Evolutionary conservation across 2,113 vertebrate genomes (phyloP), one percentile per base, ranked within the genome.

Genomic region (Oceanodroma tethys): DNA sequence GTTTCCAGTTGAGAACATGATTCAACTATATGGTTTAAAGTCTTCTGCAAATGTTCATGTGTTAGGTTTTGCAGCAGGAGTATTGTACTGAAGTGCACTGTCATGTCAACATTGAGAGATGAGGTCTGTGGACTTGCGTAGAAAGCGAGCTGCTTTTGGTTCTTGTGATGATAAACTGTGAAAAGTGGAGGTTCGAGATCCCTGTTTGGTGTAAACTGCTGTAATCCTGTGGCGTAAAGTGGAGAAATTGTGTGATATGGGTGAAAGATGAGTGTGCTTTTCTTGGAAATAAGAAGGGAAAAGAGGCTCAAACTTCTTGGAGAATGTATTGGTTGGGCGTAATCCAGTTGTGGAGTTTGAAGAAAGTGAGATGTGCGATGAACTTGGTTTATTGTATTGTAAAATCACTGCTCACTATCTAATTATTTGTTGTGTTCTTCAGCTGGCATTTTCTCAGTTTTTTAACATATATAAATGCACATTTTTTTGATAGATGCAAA

Each of bases 311-410:
- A 0, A 62, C 20, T 47, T 65, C 29, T 47, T 53, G 13, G 6
- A 53, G 38, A 30, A 48, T 19, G 36, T 38, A 8, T 45, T 83
- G 32, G 22, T 76, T 68, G 38, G 58, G 29, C 0, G 0, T 45
- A 56, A 73, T 88, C 38, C 16, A 32, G 20, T 25, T 43, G 34
- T 38, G 32, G 58, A 40, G 60, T 75, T 72, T 2, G 38, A 60
- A 75, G n/a, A 65, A 66, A 68, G n/a, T 10, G 15, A 72, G 19
- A 50, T 30, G 8, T 71, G 53, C 1, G 3, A 25, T 36, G 27
- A 86, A 7, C 27, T 42, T 47, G 38, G 20, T 83, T 88, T 76
- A 56, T 45, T 0, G 0, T 26, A 3, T 11, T 63, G 7, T 53
- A 55, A 68, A 58, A 84, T 68, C 50, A 19, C 20, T 14, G 18